phyloP scores from a whole-genome alignment of 2,888 invertebrate species.

The Folsomia manolachei region DNA sequence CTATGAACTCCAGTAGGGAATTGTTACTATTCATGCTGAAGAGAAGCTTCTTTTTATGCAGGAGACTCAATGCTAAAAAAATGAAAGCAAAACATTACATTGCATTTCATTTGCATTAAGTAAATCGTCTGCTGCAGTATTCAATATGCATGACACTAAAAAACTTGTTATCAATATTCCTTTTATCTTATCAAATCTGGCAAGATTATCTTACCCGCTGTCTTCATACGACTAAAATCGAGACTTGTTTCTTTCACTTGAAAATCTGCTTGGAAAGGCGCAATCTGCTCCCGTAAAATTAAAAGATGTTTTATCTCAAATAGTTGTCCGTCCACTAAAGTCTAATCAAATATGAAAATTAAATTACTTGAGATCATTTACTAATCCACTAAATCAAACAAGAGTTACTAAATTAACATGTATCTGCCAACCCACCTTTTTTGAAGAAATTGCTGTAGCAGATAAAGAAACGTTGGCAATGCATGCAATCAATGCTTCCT shows the following conservation, averaged over 20 bases:
- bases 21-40: constrained; percentile 86
- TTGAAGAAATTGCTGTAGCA: constrained; percentile 70
- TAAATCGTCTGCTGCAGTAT: constrained; percentile 1
- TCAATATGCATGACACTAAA: not conserved
- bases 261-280: constrained; percentile 94
- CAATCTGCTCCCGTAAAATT: constrained; percentile 94
- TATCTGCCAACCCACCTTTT: constrained; percentile 63
- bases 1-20: constrained; percentile 83
- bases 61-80: constrained; percentile 57
- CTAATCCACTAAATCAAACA: constrained; percentile 1
- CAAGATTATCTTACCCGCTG: constrained; percentile 64
- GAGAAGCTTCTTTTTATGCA: constrained; percentile 72
- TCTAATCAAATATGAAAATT: constrained; percentile 55
- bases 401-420: not conserved
- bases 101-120: not conserved
- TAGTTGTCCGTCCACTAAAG: constrained; percentile 86
- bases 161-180: not conserved
- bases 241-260: constrained; percentile 87
- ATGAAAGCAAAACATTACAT: constrained; percentile 12
- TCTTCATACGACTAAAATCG: constrained; percentile 89
- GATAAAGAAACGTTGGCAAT: constrained; percentile 85
- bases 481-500: constrained; percentile 90
- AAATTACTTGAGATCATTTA: no score
- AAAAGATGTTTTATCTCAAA: constrained; percentile 97
- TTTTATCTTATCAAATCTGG: not conserved